Percentiles rank a stretch among this genome's conserved stretches.
Conservation (phyloP, 2,797 vertebrate species). For the Morus bassanus region DNA sequence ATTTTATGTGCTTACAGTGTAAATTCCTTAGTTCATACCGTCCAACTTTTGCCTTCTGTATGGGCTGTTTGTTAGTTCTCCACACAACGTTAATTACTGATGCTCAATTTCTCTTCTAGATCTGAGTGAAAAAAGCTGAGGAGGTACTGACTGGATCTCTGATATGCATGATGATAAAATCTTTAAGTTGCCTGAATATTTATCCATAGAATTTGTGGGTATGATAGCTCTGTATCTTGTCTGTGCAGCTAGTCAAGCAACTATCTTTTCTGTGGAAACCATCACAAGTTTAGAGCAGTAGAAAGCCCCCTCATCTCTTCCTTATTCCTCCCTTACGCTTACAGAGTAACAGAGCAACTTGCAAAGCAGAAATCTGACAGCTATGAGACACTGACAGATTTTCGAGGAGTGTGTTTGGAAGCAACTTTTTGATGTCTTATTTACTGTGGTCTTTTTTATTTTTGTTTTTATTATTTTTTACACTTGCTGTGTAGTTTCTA, state of each 20-base stretch:
- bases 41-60: not conserved
- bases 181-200: not conserved
- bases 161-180: not conserved
- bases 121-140: not conserved
- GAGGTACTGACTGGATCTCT: not conserved
- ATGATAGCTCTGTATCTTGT: not conserved
- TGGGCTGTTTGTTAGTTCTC: not conserved
- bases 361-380: slow-evolving; percentile 36
- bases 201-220: not conserved
- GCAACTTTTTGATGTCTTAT: slow-evolving; percentile 37
- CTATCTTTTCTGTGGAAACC: not conserved
- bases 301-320: not conserved
- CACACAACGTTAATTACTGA: not conserved
- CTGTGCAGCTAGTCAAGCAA: not conserved
- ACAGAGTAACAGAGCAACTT: slow-evolving; percentile 17
- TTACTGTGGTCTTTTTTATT: not conserved
- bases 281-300: not conserved
- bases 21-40: not conserved
- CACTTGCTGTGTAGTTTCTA: not conserved
- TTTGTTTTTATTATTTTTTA: not conserved
- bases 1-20: not conserved
- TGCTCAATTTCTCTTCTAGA: not conserved
- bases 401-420: slow-evolving; percentile 20
- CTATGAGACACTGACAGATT: slow-evolving; percentile 1
- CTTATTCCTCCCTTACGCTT: not conserved